These are phyloP conservation scores for Epicauta chinensis DNA, from an alignment of 1,140 invertebrate species.

Conservation along the genomic window DNA sequence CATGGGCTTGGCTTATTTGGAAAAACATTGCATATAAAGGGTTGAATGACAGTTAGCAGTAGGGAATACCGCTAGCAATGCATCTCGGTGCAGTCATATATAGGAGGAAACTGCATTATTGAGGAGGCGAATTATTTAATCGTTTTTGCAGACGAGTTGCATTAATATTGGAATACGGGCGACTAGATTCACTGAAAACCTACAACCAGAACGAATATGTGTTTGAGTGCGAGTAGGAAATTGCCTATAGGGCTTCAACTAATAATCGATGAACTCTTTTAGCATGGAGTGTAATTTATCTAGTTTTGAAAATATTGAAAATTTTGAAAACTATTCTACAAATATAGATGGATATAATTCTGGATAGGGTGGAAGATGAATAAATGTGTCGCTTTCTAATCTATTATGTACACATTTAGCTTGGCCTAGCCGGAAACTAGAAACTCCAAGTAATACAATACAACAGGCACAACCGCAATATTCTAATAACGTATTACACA, in stretches of 20 bases:
- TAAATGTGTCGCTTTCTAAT: background rate
- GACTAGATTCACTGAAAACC: too few species aligned
- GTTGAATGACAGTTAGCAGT: too few species aligned
- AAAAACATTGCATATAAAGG: background rate
- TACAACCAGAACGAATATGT: too few species aligned
- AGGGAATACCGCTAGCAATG: background rate
- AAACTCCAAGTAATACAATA: slow-evolving; percentile 13
- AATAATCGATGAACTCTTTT: too few species aligned
- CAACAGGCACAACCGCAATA: background rate
- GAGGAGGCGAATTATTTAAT: slow-evolving; percentile 38
- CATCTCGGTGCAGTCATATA: slow-evolving; percentile 18
- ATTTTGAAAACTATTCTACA: too few species aligned
- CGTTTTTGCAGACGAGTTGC: slow-evolving; percentile 36
- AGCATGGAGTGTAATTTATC: too few species aligned
- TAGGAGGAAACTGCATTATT: slow-evolving; percentile 18
- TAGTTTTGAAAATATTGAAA: too few species aligned
- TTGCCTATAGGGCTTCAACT: too few species aligned
- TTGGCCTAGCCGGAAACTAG: slow-evolving; percentile 16
- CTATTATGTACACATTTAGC: slow-evolving; percentile 14
- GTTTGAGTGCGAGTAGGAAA: too few species aligned
- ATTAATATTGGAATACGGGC: slow-evolving; percentile 34
- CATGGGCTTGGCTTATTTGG: background rate
- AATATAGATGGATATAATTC: too few species aligned
- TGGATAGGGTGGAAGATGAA: too few species aligned
- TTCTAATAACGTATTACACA: too few species aligned